These are phyloP conservation scores for Zoanthus gigantus DNA, from an alignment of 92 coral and sea anemone genomes.

Conservation along the genomic window DNA sequence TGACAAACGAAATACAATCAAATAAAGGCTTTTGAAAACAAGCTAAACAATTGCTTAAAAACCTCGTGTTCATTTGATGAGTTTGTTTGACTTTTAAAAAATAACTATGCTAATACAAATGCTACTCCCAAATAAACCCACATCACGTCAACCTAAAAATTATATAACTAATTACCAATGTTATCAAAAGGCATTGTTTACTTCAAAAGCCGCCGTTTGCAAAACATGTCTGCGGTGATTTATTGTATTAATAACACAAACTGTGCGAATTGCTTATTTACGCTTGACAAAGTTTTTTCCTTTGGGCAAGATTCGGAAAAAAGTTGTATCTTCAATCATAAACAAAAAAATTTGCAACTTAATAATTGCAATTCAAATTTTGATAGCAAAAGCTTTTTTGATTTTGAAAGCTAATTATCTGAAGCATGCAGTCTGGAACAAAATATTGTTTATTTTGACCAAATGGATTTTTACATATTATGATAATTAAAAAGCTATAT, in stretches of 20 bases:
- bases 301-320: neutral
- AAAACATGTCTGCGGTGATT: constrained; percentile 27
- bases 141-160: constrained; percentile 26
- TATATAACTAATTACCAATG: constrained; percentile 14
- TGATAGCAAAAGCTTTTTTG: neutral
- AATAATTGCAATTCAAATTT: neutral
- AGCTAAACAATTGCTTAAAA: neutral
- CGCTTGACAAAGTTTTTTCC: constrained; percentile 9
- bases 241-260: constrained; percentile 21
- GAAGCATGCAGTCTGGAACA: neutral
- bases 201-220: constrained; percentile 40
- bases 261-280: neutral
- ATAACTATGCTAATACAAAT: constrained; percentile 8
- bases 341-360: neutral
- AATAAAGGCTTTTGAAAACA: neutral
- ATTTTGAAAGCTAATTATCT: neutral
- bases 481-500: no score
- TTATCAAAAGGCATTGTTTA: constrained; percentile 22
- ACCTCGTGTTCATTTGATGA: neutral
- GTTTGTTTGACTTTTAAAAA: constrained; percentile 14
- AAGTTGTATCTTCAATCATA: neutral
- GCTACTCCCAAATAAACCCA: neutral
- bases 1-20: neutral
- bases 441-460: neutral
- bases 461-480: neutral